phyloP scores from a whole-genome alignment of 2,113 vertebrate species.

The Syngnathus scovelli region DNA sequence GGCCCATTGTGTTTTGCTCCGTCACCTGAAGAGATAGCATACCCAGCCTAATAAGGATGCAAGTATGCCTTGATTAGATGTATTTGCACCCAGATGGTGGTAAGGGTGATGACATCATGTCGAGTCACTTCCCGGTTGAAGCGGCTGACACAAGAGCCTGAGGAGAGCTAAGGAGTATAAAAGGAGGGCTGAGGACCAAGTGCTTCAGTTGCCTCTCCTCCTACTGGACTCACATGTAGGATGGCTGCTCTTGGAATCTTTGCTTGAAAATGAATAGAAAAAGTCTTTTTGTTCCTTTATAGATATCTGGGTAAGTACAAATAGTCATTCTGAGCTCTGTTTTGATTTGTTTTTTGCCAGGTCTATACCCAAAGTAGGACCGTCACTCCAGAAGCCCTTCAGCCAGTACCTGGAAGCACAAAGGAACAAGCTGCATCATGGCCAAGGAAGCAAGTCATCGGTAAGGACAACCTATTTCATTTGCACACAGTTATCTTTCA shows the following conservation, averaged over 20 bases:
- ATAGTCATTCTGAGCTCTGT: slow-evolving; percentile 3
- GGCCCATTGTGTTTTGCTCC: slow-evolving; percentile 22
- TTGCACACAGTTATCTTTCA: neutral
- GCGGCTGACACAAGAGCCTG: slow-evolving; percentile 91
- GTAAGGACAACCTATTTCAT: slow-evolving; percentile 68
- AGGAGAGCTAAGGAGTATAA: slow-evolving; percentile 90
- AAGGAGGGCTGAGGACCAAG: slow-evolving; percentile 69
- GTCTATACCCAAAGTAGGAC: slow-evolving; percentile 86
- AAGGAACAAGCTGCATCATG: slow-evolving; percentile 89
- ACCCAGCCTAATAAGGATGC: slow-evolving; percentile 53
- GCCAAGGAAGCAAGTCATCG: slow-evolving; percentile 72
- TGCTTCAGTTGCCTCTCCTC: slow-evolving; percentile 79
- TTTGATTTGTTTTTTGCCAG: slow-evolving; percentile 58
- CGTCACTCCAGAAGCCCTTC: slow-evolving; percentile 94
- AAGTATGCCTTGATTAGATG: slow-evolving; percentile 46
- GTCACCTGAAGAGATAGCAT: slow-evolving; percentile 25
- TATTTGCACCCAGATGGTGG: slow-evolving; percentile 79
- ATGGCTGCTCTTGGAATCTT: slow-evolving; percentile 1
- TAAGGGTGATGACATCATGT: slow-evolving; percentile 87
- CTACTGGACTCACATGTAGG: slow-evolving; percentile 40
- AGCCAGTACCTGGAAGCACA: slow-evolving; percentile 95
- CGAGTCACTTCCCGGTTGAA: slow-evolving; percentile 97
- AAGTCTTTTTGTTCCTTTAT: neutral
- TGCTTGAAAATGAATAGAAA: neutral
- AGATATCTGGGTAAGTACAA: slow-evolving; percentile 70